Conservation (phyloP, 2,797 vertebrate genomes). For the Poeciliopsis gracilis region DNA sequence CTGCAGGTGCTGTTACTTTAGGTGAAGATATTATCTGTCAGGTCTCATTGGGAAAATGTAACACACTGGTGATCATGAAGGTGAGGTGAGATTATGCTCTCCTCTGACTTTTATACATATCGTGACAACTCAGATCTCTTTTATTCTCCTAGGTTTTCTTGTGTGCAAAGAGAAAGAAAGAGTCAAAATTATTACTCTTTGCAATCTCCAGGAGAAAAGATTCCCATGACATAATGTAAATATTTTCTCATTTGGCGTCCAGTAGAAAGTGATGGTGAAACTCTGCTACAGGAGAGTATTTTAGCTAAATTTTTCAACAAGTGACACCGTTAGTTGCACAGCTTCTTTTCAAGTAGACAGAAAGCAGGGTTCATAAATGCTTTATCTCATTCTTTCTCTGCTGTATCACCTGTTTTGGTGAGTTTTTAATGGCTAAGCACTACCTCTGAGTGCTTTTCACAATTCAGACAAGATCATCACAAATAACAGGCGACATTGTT, state of each 20-base stretch:
- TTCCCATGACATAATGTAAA: constrained; percentile 26
- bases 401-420: constrained; percentile 70
- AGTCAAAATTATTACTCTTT: constrained; percentile 28
- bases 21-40: constrained; percentile 17
- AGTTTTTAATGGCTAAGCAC: constrained; percentile 49
- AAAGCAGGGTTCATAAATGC: constrained; percentile 65
- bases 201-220: constrained; percentile 28
- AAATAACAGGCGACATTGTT: constrained; percentile 35
- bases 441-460: constrained; percentile 46
- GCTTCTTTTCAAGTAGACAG: constrained; percentile 59
- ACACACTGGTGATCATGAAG: constrained; percentile 42
- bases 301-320: constrained; percentile 38
- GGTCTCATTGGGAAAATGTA: constrained; percentile 49
- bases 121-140: constrained; percentile 18
- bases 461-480: constrained; percentile 46
- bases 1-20: constrained; percentile 32
- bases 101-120: constrained; percentile 40
- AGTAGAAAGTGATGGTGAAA: constrained; percentile 20
- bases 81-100: constrained; percentile 8
- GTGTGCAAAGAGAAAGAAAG: constrained; percentile 18
- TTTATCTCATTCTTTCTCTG: constrained; percentile 65
- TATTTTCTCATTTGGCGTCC: constrained; percentile 38
- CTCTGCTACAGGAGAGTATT: constrained; percentile 42
- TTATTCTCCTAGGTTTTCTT: constrained; percentile 9
- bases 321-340: constrained; percentile 38